A percentile compares a stretch with the other conserved stretches of the same genome.
These are phyloP conservation scores for Sarotherodon lohbergeri DNA, from an alignment of 2,113 vertebrate genomes.

Conservation along the genomic window DNA sequence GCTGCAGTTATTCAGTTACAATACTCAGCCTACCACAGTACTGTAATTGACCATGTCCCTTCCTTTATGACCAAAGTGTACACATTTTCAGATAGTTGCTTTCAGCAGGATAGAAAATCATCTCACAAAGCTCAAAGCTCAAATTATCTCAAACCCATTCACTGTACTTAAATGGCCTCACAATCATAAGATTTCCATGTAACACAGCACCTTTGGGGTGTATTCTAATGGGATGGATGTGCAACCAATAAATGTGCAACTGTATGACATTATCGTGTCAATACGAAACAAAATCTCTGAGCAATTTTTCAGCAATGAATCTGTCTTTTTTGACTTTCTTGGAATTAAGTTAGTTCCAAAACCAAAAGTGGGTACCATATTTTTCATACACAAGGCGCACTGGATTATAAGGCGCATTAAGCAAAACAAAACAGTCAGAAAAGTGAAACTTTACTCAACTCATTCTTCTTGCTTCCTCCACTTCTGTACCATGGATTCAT, in stretches of 20 bases:
- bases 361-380: neutral
- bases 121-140: neutral
- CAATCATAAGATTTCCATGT: neutral
- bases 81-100: neutral
- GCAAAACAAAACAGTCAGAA: neutral
- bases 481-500: neutral
- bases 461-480: neutral
- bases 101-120: neutral
- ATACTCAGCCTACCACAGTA: neutral
- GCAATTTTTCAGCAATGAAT: neutral
- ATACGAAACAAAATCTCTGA: neutral
- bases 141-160: neutral
- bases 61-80: neutral
- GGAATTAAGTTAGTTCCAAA: neutral
- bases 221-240: neutral
- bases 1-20: too few species aligned
- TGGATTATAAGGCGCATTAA: neutral
- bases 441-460: neutral
- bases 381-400: accelerated
- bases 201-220: neutral
- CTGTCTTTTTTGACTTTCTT: neutral
- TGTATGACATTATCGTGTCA: neutral
- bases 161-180: neutral
- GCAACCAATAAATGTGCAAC: neutral
- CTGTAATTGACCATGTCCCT: neutral